Evolutionary conservation across 2,113 vertebrate genomes (phyloP), one percentile per base, ranked within the genome.

Genomic region (Oncorhynchus masou): DNA sequence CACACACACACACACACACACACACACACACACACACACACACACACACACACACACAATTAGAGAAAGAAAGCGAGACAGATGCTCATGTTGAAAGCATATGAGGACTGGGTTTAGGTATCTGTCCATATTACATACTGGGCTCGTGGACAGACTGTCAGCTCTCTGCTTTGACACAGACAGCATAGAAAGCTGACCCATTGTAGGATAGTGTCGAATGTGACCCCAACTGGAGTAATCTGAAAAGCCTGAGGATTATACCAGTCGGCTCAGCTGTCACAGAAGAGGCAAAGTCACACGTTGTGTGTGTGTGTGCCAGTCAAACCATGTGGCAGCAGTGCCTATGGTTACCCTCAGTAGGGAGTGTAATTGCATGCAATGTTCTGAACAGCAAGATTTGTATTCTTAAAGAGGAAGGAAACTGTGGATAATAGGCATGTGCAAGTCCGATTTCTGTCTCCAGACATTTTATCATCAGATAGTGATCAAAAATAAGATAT

Each of bases 201-300:
- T 76, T 85, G 86, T 76, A 85, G 85, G 86, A 81, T 85, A 83
- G 85, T 88, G 87, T 87, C 89, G 88, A 91, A 90, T 90, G 90
- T 92, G 90, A 92, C 88, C 89, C 89, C 87, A 88, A 90, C 87
- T 82, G 85, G 82, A 89, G 90, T 92, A 90, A 91, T 92, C 90
- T 92, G 90, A 91, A 92, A 90, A 91, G 89, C 89, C 86, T 77
- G 76, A 83, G 91, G 90, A 91, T 92, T 91, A 92, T 85, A 88
- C 78, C 83, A 83, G 80, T 83, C 39, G 85, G 88, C 90, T 87
- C 79, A 79, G 79, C 81, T 89, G 83, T 89, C 87, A 88, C 85
- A 85, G 75, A 76, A 85, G 70, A 91, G 80, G 81, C 83, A 79
- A 79, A 89, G 86, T 87, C 86, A 88, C 82, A 84, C 77, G 75